Base-by-base conservation (phyloP, 1,140 invertebrate genomes). In the Lutraria rhynchaena region DNA sequence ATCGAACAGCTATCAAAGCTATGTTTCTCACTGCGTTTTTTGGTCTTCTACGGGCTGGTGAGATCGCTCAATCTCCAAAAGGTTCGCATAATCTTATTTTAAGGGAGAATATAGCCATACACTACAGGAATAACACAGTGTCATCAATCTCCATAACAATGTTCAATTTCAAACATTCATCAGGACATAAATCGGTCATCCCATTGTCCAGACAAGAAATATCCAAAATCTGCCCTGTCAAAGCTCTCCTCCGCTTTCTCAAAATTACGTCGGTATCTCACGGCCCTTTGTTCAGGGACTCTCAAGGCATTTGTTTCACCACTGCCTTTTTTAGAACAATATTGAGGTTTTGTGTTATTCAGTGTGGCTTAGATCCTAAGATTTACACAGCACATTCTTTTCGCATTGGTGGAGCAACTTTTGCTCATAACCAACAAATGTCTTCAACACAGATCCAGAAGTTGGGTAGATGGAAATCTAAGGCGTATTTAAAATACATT, bases 1-100 rank as follows among this genome's bases (percentile, higher is more conserved):
- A 11, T 11, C 31, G 31, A 4, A 9, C 44, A 27, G 33, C 37
- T 11, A 17, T 73, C 19, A 17, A 27, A 15, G 44, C 70, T 3
- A 73, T 73, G 70, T 73, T 58, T 24, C 31, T 73, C 0, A 22
- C 41, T 9, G 70, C 70, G 4, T 73, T 73, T 51, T 73, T 44
- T 53, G 67, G 46, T 9, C 51, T 74, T 19, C 33, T 74, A 31
- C 73, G 73, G 3, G 4, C 63, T 4, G 73, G 73, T 3, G 73
- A 76, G 33, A 41, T 76, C 49, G 27, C 73, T 13, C 4, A 24
- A 29, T 60, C 73, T 13, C 24, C 9, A 73, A 73, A 24, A 19
- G 70, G 70, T 11, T 11, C 11, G 4, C 46, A 29, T 13, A 73
- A 73, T 57, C 13, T 57, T 7, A 35, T 73, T 22, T 37, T n/a